A percentile compares a stretch with the other conserved stretches of the same genome.
Evolutionary conservation across 2,888 invertebrate species (phyloP).

Genomic region (Odontomyia ornata): DNA sequence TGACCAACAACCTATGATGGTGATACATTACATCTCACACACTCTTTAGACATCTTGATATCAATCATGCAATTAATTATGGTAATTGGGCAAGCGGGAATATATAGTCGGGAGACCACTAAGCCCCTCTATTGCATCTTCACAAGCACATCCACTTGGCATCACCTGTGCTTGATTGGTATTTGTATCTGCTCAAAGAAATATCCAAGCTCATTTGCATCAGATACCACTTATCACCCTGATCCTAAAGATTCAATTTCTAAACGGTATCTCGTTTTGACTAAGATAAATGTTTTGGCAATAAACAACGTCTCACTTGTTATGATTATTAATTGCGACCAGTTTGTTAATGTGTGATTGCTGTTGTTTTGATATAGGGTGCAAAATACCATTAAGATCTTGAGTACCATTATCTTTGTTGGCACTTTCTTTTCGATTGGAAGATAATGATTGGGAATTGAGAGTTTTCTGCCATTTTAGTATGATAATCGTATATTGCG

Average conservation of each 20-base stretch:
- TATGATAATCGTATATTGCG: no score
- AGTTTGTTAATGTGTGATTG: not conserved
- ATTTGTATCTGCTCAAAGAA: not conserved
- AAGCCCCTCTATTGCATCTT: not conserved
- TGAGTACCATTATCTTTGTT: no score
- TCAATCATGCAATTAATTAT: slow-evolving; percentile 44
- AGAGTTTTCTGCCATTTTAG: no score
- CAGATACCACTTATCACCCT: slow-evolving; percentile 25
- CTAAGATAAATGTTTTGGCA: slow-evolving; percentile 20
- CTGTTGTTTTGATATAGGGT: not conserved
- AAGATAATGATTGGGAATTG: no score
- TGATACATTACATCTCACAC: slow-evolving; percentile 35
- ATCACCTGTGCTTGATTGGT: not conserved
- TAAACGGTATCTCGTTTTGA: slow-evolving; percentile 11
- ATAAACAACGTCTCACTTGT: slow-evolving; percentile 23
- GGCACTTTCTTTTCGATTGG: no score
- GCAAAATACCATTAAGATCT: no score
- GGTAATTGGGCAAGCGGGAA: slow-evolving; percentile 19
- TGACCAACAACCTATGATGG: slow-evolving; percentile 31
- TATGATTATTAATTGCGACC: slow-evolving; percentile 31
- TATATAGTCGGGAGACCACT: not conserved
- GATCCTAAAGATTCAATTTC: slow-evolving; percentile 20
- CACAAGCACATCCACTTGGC: not conserved
- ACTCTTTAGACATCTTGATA: slow-evolving; percentile 22
- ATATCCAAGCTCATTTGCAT: slow-evolving; percentile 35